Evolutionary conservation across 2,888 invertebrate species (phyloP).

Genomic region (Drosophila picticornis): DNA sequence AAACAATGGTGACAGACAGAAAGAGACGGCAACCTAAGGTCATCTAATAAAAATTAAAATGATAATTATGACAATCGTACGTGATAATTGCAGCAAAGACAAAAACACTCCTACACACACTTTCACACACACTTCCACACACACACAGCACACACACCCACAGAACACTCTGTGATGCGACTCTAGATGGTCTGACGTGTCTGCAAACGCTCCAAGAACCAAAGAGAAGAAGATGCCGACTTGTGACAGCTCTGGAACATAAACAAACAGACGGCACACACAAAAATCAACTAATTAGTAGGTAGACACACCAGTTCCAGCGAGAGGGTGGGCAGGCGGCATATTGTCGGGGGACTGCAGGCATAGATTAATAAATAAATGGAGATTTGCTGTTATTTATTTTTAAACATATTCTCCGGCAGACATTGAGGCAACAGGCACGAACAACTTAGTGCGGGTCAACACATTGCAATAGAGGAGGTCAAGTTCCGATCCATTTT

Average conservation of each 20-base stretch:
- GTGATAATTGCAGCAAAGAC: conserved; percentile 82
- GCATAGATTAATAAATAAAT: conserved; percentile 71
- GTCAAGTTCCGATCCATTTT: conserved; percentile 77
- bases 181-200: conserved; percentile 25
- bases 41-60: conserved; percentile 79
- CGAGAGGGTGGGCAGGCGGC: neutral
- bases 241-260: conserved; percentile 69
- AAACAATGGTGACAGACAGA: conserved; percentile 40
- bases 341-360: conserved; percentile 25
- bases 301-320: conserved; percentile 27
- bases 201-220: conserved; percentile 53
- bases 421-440: conserved; percentile 52
- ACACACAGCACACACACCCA: conserved; percentile 19
- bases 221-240: conserved; percentile 38
- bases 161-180: conserved; percentile 1
- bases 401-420: conserved; percentile 68
- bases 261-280: conserved; percentile 66
- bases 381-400: conserved; percentile 76
- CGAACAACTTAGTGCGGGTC: conserved; percentile 64
- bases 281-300: conserved; percentile 67
- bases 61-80: conserved; percentile 84
- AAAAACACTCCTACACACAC: conserved; percentile 52
- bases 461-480: conserved; percentile 68
- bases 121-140: conserved; percentile 14
- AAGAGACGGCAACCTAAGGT: conserved; percentile 34